These are phyloP conservation scores for Stenodema calcarata DNA, from an alignment of 2,888 invertebrate species.

Conservation along the genomic window DNA sequence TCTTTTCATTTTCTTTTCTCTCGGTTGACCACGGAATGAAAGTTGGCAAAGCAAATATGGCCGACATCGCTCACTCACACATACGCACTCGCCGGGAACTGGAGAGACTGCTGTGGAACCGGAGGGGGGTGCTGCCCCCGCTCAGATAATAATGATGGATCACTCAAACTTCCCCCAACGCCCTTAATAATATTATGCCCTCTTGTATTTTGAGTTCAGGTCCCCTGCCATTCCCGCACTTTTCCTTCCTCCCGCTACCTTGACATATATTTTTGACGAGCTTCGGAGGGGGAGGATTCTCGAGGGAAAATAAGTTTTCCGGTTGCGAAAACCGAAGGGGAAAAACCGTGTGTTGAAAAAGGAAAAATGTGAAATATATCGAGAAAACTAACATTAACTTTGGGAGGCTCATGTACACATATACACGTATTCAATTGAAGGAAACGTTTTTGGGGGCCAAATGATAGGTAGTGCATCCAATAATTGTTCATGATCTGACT, in stretches of 20 bases:
- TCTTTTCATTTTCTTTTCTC: conserved; percentile 10
- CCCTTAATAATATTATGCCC: conserved; percentile 57
- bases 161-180: conserved; percentile 53
- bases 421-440: no score
- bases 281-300: not conserved
- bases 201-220: conserved; percentile 50
- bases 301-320: conserved; percentile 35
- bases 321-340: not conserved
- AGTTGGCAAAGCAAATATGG: conserved; percentile 53
- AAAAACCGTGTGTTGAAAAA: not conserved
- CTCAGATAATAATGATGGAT: conserved; percentile 57
- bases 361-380: no score
- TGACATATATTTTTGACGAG: conserved; percentile 50
- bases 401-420: no score
- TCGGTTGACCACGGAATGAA: conserved; percentile 33
- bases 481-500: no score
- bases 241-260: conserved; percentile 44
- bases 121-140: conserved; percentile 42
- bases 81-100: not conserved
- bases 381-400: no score
- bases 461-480: no score
- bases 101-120: not conserved
- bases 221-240: conserved; percentile 26
- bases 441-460: no score
- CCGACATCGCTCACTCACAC: conserved; percentile 31